Evolutionary conservation across 2,888 invertebrate species (phyloP).

Genomic region (Chaitophorus viminalis): DNA sequence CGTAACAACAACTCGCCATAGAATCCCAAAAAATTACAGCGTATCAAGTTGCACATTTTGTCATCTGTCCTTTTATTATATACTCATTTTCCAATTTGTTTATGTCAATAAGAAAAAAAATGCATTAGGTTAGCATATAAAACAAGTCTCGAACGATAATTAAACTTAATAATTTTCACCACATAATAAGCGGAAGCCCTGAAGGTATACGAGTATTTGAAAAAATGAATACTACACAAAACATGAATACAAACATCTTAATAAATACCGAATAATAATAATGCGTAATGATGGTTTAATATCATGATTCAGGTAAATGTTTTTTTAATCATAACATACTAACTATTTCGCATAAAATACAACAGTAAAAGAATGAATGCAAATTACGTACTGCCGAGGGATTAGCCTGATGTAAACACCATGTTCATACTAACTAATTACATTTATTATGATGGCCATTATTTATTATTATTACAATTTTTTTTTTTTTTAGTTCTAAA

Average conservation of each 20-base stretch:
- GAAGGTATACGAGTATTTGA: not conserved
- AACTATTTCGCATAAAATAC: conserved; percentile 3
- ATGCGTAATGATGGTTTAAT: not conserved
- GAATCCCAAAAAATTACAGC: no score
- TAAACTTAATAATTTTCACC: conserved; percentile 27
- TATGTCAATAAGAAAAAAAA: no score
- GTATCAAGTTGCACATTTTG: not conserved
- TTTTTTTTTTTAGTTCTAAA: conserved; percentile 10
- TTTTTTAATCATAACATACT: conserved; percentile 35
- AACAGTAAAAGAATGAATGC: conserved; percentile 19
- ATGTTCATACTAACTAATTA: conserved; percentile 34
- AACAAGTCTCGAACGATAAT: not conserved
- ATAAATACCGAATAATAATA: conserved; percentile 30
- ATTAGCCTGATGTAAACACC: conserved; percentile 34
- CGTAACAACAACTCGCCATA: no score
- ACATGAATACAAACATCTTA: not conserved
- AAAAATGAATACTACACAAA: not conserved
- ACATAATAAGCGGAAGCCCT: not conserved
- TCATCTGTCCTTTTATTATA: not conserved
- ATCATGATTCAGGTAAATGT: not conserved
- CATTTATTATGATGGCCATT: conserved; percentile 3
- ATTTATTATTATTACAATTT: conserved; percentile 5
- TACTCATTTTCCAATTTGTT: no score
- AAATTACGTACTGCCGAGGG: not conserved
- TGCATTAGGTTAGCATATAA: conserved; percentile 6